A percentile compares a stretch with the other conserved stretches of the same genome.
Conservation (phyloP, 1,140 invertebrate species). For the Euwallacea fornicatus region DNA sequence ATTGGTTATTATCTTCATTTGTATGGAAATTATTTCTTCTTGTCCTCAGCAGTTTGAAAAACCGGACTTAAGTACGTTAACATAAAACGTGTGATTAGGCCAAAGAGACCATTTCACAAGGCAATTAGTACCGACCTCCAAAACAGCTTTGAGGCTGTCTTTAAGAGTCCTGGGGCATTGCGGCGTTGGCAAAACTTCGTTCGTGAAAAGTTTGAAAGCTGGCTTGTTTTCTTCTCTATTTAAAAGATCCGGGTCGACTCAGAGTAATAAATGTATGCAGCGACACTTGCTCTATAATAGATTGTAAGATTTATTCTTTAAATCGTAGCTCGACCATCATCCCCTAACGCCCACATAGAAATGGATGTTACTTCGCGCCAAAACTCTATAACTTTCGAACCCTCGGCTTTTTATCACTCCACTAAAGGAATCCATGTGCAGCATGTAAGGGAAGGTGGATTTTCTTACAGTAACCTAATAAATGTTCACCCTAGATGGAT, state of each 20-base stretch:
- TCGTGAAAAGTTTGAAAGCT: conserved; percentile 72
- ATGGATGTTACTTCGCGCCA: conserved; percentile 65
- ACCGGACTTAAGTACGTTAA: neutral
- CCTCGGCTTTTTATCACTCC: conserved; percentile 60
- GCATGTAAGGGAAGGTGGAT: conserved; percentile 53
- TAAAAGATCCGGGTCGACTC: conserved; percentile 57
- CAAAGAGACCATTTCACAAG: conserved; percentile 67
- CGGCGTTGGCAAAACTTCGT: conserved; percentile 74
- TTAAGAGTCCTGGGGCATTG: conserved; percentile 78
- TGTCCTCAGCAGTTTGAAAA: no score
- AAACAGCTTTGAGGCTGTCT: conserved; percentile 70
- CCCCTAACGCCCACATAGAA: conserved; percentile 58
- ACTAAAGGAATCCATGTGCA: conserved; percentile 72
- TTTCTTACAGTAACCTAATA: conserved; percentile 20
- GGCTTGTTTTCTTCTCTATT: conserved; percentile 69
- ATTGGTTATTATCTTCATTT: no score
- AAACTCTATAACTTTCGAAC: conserved; percentile 65
- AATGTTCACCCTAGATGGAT: conserved; percentile 55
- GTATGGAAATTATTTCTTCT: no score
- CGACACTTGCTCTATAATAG: conserved; percentile 2
- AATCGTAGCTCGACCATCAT: conserved; percentile 51
- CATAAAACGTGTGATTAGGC: conserved; percentile 8
- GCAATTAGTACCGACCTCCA: conserved; percentile 68
- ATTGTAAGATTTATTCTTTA: conserved; percentile 14
- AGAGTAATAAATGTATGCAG: conserved; percentile 53